These are phyloP conservation scores for Pseudomyrmex concolor DNA, from an alignment of 1,140 invertebrate genomes.

Conservation along the genomic window DNA sequence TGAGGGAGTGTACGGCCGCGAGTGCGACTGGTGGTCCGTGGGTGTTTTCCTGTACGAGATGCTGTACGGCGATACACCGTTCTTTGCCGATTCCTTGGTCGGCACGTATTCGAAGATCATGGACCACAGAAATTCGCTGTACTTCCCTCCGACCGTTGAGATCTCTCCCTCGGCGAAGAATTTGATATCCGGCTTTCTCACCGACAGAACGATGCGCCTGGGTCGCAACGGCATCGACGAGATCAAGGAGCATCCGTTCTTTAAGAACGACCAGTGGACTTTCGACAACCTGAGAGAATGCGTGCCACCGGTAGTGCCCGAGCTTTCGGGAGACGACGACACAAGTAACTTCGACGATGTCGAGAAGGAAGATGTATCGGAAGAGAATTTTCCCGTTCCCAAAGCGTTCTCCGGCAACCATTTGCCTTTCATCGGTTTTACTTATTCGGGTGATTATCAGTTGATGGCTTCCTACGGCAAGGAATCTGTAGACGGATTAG, in stretches of 20 bases:
- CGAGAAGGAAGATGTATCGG: conserved; percentile 94
- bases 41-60: conserved; percentile 99
- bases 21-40: conserved; percentile 99
- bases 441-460: conserved; percentile 97
- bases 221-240: conserved; percentile 97
- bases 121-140: conserved; percentile 98
- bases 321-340: conserved; percentile 97
- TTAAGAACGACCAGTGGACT: conserved; percentile 98
- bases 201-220: conserved; percentile 95
- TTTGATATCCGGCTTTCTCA: conserved; percentile 96
- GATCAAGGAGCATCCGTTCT: conserved; percentile 98
- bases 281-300: conserved; percentile 98
- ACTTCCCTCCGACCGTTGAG: conserved; percentile 97
- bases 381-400: conserved; percentile 97
- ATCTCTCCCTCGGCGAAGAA: conserved; percentile 96
- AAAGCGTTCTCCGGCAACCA: conserved; percentile 99
- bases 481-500: conserved; percentile 85
- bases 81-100: conserved; percentile 99
- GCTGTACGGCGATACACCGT: conserved; percentile 99
- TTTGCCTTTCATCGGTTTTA: conserved; percentile 99
- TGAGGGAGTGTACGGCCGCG: conserved; percentile 96
- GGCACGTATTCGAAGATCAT: conserved; percentile 99
- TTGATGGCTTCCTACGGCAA: conserved; percentile 81
- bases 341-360: conserved; percentile 99
- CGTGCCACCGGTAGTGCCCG: conserved; percentile 98